Base-by-base conservation (phyloP, 2,888 invertebrate genomes). In the Cyaniris semiargus region DNA sequence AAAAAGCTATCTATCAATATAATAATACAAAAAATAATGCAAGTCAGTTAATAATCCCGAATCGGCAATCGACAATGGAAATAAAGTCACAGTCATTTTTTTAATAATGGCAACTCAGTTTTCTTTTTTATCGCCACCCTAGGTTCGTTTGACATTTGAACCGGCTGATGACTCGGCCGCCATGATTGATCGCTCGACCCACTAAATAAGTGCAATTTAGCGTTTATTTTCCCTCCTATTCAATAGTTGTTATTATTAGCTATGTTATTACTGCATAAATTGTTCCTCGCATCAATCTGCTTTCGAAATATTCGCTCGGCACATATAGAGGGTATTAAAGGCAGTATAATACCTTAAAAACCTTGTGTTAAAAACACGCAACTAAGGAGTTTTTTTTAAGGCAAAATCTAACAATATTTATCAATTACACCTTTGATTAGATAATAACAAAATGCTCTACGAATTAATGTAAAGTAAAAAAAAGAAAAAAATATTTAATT, bases 41-140 rank as follows among this genome's bases (percentile, higher is more conserved):
- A 94, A 94, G 94, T 94, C 94, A 94, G 91, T 92, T 93, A 93
- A 93, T 94, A 94, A 94, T 92, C 91, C 93, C 87, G 91, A 93
- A 93, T 93, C 91, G 91, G 90, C 92, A 93, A 89, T 93, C 90
- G 87, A 94, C 94, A 94, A 94, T 94, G 87, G 93, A 92, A 94
- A 94, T 94, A 94, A 92, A 93, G 93, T 93, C 90, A 90, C 90
- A 92, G 94, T 94, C 93, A 93, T 90, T 94, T 94, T 94, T 94
- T 94, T 94, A 94, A 94, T 93, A 93, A 93, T 92, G 87, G 93
- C 92, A 90, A 89, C 90, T 89, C 85, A 86, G 88, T 89, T 90
- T 90, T 89, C 90, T 89, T 87, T 92, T 93, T 93, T 93, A 92
- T 90, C 89, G 90, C 92, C 91, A 92, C 94, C 94, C 94, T 92